A percentile compares a stretch with the other conserved stretches of the same genome.
Conservation (phyloP, 2,888 invertebrate species). For the Caenorhabditis japonica region DNA sequence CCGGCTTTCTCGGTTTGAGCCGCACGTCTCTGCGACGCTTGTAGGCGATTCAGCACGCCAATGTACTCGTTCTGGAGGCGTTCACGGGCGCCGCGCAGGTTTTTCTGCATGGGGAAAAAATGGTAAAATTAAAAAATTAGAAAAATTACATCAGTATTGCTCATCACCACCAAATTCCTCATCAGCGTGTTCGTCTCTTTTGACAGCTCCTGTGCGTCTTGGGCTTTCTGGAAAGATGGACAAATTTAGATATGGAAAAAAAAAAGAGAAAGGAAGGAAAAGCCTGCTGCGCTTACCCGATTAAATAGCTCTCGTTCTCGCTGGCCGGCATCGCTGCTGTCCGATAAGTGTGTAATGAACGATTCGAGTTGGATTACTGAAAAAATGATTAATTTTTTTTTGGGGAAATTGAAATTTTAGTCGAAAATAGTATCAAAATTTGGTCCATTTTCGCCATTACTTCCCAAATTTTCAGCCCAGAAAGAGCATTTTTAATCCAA, state of each 20-base stretch:
- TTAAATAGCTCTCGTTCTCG: slow-evolving; percentile 60
- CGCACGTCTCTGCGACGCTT: slow-evolving; percentile 68
- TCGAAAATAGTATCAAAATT: no score
- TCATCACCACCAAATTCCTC: slow-evolving; percentile 66
- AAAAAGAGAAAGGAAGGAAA: background rate
- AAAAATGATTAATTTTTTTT: no score
- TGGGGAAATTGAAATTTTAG: no score
- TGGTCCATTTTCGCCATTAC: no score
- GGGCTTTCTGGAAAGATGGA: slow-evolving; percentile 62
- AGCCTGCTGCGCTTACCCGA: slow-evolving; percentile 53
- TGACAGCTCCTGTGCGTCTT: slow-evolving; percentile 67
- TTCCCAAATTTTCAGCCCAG: no score
- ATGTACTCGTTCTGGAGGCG: slow-evolving; percentile 74
- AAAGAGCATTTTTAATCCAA: no score
- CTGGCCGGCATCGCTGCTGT: slow-evolving; percentile 58
- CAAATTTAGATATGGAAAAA: background rate
- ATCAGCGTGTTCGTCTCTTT: slow-evolving; percentile 69
- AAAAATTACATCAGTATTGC: slow-evolving; percentile 62
- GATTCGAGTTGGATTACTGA: slow-evolving; percentile 54
- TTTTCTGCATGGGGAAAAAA: slow-evolving; percentile 57
- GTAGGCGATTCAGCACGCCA: slow-evolving; percentile 69
- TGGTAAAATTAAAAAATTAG: slow-evolving; percentile 3
- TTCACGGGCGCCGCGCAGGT: slow-evolving; percentile 67
- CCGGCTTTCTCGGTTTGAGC: slow-evolving; percentile 61
- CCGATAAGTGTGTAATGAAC: slow-evolving; percentile 53